Evolutionary conservation across 2,888 invertebrate species (phyloP), one percentile per base, ranked within the genome.

Genomic region (Alloscopus bannaensis): DNA sequence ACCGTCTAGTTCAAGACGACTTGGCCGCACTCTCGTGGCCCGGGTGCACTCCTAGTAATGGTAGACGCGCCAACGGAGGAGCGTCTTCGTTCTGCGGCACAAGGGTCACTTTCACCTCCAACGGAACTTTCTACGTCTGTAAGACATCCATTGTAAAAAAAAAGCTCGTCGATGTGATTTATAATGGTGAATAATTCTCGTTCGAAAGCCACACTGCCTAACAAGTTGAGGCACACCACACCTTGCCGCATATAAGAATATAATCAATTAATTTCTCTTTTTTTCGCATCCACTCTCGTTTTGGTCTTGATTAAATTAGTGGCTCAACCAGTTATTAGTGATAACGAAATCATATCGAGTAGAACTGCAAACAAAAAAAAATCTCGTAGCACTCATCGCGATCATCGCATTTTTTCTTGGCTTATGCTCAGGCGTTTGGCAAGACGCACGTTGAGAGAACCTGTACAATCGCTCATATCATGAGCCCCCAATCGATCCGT

Each of bases 71-170:
- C 1, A 50, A 24, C 2, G 31, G 40, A 11, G 42, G 42, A 18
- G 40, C 64, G 28, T 57, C 80, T 8, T 76, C 79, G 11, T 81
- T 79, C 42, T 66, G 73, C 28, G 75, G 70, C 26, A 75, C 79
- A 22, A 70, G 80, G 3, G 57, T 84, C 66, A 84, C 84, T 72
- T 84, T 84, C 75, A 86, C 86, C 45, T 76, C 81, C 42, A 83
- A 86, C 47, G 84, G 84, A 42, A 86, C 86, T 50, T 86, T 86
- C 75, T 86, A 83, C 65, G 81, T 86, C 24, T 86, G 86, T 86
- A 84, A 86, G 86, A 45, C 42, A n/a, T n/a, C n/a, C n/a, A n/a
- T n/a, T n/a, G n/a, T 13, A 40, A 11, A 40, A 40, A 40, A 40
- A 40, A 40, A 40, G 40, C 13, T n/a, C n/a, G n/a, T n/a, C n/a